These are phyloP conservation scores for Zaprionus davidi DNA, from an alignment of 1,140 invertebrate species.

Conservation along the genomic window DNA sequence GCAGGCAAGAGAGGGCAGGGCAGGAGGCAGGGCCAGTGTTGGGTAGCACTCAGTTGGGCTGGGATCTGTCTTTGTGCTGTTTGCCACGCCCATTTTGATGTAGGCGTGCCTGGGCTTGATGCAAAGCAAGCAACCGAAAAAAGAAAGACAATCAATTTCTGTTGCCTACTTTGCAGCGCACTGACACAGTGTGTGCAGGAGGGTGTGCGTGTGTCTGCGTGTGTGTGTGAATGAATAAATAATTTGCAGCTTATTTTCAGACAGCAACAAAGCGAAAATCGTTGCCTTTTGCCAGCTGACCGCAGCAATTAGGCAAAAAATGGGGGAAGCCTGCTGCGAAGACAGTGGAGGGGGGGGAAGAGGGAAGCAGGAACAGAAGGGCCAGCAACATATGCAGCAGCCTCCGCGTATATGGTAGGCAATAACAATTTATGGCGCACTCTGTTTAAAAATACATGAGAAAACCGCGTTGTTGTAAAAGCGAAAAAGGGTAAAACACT, in stretches of 20 bases:
- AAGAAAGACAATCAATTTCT: slow-evolving; percentile 39
- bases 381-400: neutral
- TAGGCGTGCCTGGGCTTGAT: slow-evolving; percentile 20
- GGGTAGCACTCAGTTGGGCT: neutral
- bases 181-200: neutral
- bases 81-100: neutral
- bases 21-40: neutral
- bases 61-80: neutral
- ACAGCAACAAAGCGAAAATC: slow-evolving; percentile 17
- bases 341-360: neutral
- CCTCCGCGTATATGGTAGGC: neutral
- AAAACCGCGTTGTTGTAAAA: slow-evolving; percentile 1
- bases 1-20: neutral
- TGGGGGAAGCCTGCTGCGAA: neutral
- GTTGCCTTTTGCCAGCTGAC: slow-evolving; percentile 57
- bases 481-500: neutral
- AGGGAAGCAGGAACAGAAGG: neutral
- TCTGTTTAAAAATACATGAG: slow-evolving; percentile 6
- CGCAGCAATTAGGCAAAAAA: slow-evolving; percentile 52
- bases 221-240: slow-evolving; percentile 59
- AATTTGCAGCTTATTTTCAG: slow-evolving; percentile 47
- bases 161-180: slow-evolving; percentile 30
- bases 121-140: slow-evolving; percentile 48
- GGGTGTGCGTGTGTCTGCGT: slow-evolving; percentile 1
- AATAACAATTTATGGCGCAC: slow-evolving; percentile 3